phyloP scores from a whole-genome alignment of 2,888 invertebrate species.

The Polia nebulosa region DNA sequence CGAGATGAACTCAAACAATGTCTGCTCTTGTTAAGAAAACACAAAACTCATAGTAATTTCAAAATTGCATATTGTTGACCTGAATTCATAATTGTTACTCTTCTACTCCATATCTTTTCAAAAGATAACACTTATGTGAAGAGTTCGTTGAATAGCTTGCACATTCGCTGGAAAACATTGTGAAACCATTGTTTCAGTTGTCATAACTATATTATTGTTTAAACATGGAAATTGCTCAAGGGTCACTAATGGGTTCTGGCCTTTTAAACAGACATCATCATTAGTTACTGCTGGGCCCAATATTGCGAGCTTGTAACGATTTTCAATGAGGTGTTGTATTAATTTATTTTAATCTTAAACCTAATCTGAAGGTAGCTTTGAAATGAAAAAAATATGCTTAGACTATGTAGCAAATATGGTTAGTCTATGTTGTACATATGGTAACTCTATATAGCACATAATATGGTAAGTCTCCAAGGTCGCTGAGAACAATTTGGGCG shows the following conservation, averaged over 20 bases:
- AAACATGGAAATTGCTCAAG: not conserved
- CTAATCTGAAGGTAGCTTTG: not conserved
- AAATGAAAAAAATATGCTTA: too few species aligned
- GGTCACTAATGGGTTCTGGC: slow-evolving; percentile 29
- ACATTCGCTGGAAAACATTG: slow-evolving; percentile 37
- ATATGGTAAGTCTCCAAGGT: too few species aligned
- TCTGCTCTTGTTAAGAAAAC: slow-evolving; percentile 4
- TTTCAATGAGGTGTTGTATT: not conserved
- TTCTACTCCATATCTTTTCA: slow-evolving; percentile 34
- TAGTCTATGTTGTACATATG: not conserved
- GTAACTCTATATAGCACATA: too few species aligned
- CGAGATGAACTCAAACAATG: not conserved
- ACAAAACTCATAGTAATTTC: slow-evolving; percentile 23
- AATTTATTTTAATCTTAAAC: slow-evolving; percentile 4
- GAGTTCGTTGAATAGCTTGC: slow-evolving; percentile 46
- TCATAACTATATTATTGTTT: slow-evolving; percentile 7
- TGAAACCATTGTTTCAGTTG: slow-evolving; percentile 26
- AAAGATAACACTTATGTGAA: slow-evolving; percentile 55
- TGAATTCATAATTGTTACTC: slow-evolving; percentile 34
- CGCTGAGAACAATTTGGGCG: too few species aligned
- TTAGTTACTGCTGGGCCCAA: slow-evolving; percentile 23
- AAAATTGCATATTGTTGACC: slow-evolving; percentile 57
- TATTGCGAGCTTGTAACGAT: not conserved
- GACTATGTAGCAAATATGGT: too few species aligned
- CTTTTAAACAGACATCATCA: slow-evolving; percentile 40